A percentile compares a stretch with the other conserved stretches of the same genome.
Evolutionary conservation across 2,888 invertebrate genomes (phyloP).

Genomic region (Hyles lineata): DNA sequence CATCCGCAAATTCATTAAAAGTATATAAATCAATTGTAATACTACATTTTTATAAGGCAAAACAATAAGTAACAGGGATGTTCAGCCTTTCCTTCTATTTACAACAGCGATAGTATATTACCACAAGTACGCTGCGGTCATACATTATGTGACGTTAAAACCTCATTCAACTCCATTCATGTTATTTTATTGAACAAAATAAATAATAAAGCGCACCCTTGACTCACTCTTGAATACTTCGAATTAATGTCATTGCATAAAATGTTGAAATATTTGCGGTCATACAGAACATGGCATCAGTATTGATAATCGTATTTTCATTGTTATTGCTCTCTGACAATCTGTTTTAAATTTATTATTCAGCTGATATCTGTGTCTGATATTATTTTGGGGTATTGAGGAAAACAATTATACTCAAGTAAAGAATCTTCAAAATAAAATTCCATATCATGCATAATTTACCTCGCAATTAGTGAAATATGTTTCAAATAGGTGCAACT

Average conservation of each 20-base stretch:
- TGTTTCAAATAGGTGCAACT: too few species aligned
- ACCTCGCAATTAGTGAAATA: too few species aligned
- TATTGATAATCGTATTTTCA: background rate
- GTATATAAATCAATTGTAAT: too few species aligned
- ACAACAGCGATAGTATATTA: background rate
- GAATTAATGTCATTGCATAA: background rate
- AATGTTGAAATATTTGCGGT: background rate
- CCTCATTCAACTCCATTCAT: slow-evolving; percentile 36
- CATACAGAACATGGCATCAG: background rate
- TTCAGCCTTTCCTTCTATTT: background rate
- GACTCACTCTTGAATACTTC: slow-evolving; percentile 34
- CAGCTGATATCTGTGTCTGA: too few species aligned
- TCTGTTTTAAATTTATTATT: too few species aligned
- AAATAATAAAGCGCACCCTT: slow-evolving; percentile 35
- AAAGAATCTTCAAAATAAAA: too few species aligned
- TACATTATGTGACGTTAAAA: too few species aligned
- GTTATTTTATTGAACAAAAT: slow-evolving; percentile 37
- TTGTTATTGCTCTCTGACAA: too few species aligned
- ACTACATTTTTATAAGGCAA: too few species aligned
- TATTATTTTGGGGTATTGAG: too few species aligned
- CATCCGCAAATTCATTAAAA: background rate
- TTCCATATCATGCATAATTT: too few species aligned
- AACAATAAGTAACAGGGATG: background rate
- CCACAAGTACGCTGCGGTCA: background rate
- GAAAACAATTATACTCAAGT: too few species aligned